phyloP scores from a whole-genome alignment of 2,113 vertebrate genomes.

The Cyprinus carpio region DNA sequence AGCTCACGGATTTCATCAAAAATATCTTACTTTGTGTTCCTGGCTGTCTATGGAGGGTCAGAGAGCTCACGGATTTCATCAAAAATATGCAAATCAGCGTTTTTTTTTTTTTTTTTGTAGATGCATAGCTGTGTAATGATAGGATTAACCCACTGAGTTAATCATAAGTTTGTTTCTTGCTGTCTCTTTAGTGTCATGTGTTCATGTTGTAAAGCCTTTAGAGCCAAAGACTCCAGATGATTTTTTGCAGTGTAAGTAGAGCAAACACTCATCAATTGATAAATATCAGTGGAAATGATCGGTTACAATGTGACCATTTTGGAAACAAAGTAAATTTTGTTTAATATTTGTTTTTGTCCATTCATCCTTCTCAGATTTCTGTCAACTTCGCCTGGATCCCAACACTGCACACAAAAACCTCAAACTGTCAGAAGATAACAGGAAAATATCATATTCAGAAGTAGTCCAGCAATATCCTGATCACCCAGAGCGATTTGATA shows the following conservation, averaged over 20 bases:
- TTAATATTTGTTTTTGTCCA: not conserved
- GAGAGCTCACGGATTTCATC: no score
- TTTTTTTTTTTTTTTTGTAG: no score
- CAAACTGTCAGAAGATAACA: conserved; percentile 41
- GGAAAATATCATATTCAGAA: not conserved
- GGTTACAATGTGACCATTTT: not conserved
- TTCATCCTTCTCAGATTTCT: conserved; percentile 40
- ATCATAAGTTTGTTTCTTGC: not conserved
- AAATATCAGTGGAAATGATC: not conserved
- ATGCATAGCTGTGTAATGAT: no score
- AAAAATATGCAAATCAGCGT: no score
- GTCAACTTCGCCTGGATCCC: conserved; percentile 31
- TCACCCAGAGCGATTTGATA: conserved; percentile 39
- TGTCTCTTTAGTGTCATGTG: conserved; percentile 4
- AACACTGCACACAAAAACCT: conserved; percentile 7
- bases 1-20: no score
- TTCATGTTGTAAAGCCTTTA: no score
- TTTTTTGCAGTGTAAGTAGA: conserved; percentile 45
- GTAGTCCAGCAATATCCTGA: not conserved
- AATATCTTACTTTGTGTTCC: no score
- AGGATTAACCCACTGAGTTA: no score
- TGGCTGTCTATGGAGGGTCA: no score
- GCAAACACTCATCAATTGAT: not conserved
- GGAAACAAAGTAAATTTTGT: not conserved
- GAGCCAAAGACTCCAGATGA: conserved; percentile 34